Base-by-base conservation (phyloP, 2,888 invertebrate species). In the Drosophila seclusa region DNA sequence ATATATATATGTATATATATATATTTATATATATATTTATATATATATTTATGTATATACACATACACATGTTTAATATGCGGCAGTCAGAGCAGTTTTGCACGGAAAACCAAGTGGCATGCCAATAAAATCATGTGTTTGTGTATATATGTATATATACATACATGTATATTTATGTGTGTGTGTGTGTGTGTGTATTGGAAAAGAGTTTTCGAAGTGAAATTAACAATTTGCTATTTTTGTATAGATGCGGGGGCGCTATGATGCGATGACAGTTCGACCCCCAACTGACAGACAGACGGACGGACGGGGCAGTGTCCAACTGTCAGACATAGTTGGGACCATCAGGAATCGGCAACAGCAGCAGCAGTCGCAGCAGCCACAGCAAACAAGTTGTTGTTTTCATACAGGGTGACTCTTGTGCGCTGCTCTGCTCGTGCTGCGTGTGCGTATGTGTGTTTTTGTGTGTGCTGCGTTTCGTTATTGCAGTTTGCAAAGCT, bases 171-270 rank as follows among this genome's bases (percentile, higher is more conserved):
- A n/a, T 50, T 24, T 36, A 8, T 48, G 3, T 69, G 21, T 68
- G 0, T 42, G 49, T 66, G 48, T 27, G 27, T 27, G 27, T 64
- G 53, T 73, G 65, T 83, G 83, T 66, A 87, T 89, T 85, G 85
- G 82, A 85, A 85, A 89, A 85, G 85, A 87, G 89, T 85, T 87
- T 85, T 77, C 68, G 87, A 80, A 89, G 85, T 77, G 73, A 85
- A 89, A 85, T 85, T 89, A 85, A 89, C 87, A 87, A 89, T 85
- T 85, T 85, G 87, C 89, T 85, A 85, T 85, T 89, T 85, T 68
- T 61, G 80, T 80, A 87, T 73, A 45, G 59, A 65, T 77, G 85
- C 75, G 85, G 75, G 88, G 89, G 85, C 85, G 71, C 65, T 61
- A 76, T 73, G 82, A 69, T 71, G 79, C 82, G 85, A 70, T 66